Base-by-base conservation (phyloP, 2,888 invertebrate genomes). In the Lepidonotus clava region DNA sequence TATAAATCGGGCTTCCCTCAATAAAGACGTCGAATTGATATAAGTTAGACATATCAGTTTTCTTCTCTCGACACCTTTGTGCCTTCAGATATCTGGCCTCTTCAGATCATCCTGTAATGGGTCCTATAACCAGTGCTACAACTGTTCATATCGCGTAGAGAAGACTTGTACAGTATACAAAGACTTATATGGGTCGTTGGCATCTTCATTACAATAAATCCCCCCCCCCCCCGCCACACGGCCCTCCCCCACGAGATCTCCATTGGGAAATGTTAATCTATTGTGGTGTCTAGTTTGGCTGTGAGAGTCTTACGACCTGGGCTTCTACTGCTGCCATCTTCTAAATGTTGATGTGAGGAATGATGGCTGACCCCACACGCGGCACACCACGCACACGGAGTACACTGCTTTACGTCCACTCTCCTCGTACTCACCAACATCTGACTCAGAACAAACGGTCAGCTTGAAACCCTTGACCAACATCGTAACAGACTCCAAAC, bases 341-440 rank as follows among this genome's bases (percentile, higher is more conserved):
- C 8, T n/a, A n/a, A n/a, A 32, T 61, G 24, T 61, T 18, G 71
- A 71, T 38, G 14, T 66, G 11, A 0, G 71, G 71, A 71, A 71
- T 71, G 71, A 71, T 34, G 38, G 36, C 71, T 71, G 71, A 38
- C 71, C 38, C n/a, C 36, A 71, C 6, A 71, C n/a, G 18, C 36
- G 38, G 71, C 71, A 71, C 71, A 71, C 38, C n/a, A 36, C 38
- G 71, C 71, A 71, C 71, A 71, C 71, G 71, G 71, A 38, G 71
- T 71, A 34, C 71, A 71, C 71, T 11, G 71, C 38, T 71, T 71
- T 34, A 38, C 36, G 36, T 71, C 36, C 71, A 34, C 24, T 71
- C n/a, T n/a, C 36, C 46, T 34, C 38, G 71, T 71, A 34, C 38
- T 71, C 36, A 36, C 71, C 34, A n/a, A 71, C 38, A 71, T 24